Base-by-base conservation (phyloP, 2,797 vertebrate genomes). In the Sphenodon punctatus region DNA sequence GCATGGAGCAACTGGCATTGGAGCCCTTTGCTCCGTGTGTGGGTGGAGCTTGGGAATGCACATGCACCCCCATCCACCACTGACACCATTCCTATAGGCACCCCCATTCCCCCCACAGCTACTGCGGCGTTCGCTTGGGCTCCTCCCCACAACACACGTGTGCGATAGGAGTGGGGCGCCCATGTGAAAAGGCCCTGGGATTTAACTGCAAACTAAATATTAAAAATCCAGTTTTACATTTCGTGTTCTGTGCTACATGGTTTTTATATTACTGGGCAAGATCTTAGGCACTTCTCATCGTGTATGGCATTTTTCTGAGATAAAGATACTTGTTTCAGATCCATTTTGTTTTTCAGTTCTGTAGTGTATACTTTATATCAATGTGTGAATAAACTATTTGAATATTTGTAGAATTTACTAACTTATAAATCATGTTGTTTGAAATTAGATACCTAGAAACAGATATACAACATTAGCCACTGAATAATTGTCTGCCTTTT, bases 271-370 rank as follows among this genome's bases (percentile, higher is more conserved):
- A 15, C 16, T 16, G 17, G 16, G 51, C 27, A 53, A 16, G 53
- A 30, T 30, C 16, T 41, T 36, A 39, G 10, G 5, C 48, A 65
- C 61, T 63, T 75, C n/a, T 68, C 64, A 83, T 2, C 53, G 48
- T 53, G 27, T 53, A 46, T 55, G 5, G 82, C 82, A 84, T 84
- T 83, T 88, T 84, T 85, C 77, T 89, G 80, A 82, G n/a, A 70
- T 65, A 84, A 48, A 75, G 49, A n/a, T 90, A 45, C 41, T 87
- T 93, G 49, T 49, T 85, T 42, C 90, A 19, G 45, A 45, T 75
- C 88, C 0, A 49, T 73, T 84, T 68, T 63, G 46, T n/a, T 36
- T 63, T 71, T 67, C 51, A 46, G 6, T 42, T 30, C 13, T 59
- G 4, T 25, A 3, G 12, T 59, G 12, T 1, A 4, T 60, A 23